phyloP scores from a whole-genome alignment of 2,888 invertebrate species.

The Carterocephalus palaemon region DNA sequence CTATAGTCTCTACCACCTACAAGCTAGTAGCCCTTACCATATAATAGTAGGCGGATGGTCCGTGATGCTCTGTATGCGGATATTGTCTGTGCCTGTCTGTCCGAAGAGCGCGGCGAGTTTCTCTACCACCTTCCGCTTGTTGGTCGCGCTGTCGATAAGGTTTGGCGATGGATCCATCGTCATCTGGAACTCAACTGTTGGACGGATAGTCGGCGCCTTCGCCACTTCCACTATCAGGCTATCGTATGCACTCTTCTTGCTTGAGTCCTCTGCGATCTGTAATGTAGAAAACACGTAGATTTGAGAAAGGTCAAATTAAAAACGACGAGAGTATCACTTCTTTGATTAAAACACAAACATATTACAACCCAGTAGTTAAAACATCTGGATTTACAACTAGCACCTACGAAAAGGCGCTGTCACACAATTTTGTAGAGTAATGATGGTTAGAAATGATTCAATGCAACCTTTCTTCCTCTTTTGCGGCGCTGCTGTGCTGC shows the following conservation, averaged over 20 bases:
- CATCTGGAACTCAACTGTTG: slow-evolving; percentile 89
- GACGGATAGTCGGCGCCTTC: slow-evolving; percentile 80
- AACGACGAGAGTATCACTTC: too few species aligned
- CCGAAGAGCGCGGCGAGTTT: slow-evolving; percentile 87
- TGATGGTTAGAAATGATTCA: too few species aligned
- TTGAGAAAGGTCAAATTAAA: too few species aligned
- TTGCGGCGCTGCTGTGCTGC: too few species aligned
- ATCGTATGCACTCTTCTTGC: slow-evolving; percentile 87
- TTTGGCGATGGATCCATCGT: slow-evolving; percentile 84
- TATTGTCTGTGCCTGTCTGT: slow-evolving; percentile 84
- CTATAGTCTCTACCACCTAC: too few species aligned
- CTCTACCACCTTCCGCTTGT: slow-evolving; percentile 89
- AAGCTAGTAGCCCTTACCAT: slow-evolving; percentile 78
- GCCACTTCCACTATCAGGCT: slow-evolving; percentile 87
- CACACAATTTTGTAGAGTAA: too few species aligned
- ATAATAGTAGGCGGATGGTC: slow-evolving; percentile 84
- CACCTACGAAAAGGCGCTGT: too few species aligned
- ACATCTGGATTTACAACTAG: too few species aligned
- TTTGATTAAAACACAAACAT: too few species aligned
- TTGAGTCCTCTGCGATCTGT: slow-evolving; percentile 85
- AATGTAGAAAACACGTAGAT: slow-evolving; percentile 16
- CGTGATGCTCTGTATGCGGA: slow-evolving; percentile 85
- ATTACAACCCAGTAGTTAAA: too few species aligned
- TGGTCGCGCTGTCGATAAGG: slow-evolving; percentile 83
- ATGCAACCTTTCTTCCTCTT: too few species aligned